Evolutionary conservation across 35 echinoderm and acorn worm species (phyloP), one percentile per base, ranked within the genome.

Genomic region (Apostichopus japonicus): DNA sequence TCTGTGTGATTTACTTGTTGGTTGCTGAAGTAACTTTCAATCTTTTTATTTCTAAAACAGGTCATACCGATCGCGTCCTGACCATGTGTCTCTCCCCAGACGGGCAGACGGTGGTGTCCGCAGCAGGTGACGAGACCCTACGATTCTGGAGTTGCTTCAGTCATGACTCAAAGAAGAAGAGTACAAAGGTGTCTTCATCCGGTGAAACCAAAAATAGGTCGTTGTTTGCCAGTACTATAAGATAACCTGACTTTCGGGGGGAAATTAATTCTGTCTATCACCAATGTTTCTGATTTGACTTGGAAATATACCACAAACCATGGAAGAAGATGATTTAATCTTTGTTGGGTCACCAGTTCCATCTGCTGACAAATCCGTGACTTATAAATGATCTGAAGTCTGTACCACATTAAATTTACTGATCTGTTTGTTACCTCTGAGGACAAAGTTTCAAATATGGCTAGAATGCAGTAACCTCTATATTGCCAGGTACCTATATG

Each of bases 31-130:
- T 44, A 78, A 23, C 13, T 78, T 11, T 11, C 77, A 1, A 78
- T 24, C 2, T 44, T 24, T 13, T 78, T 8, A 17, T 78, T 17
- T 24, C 77, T 78, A 78, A 24, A 10, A 53, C 61, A 98, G 97
- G 95, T 78, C 97, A 98, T 73, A 91, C 91, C 19, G 93, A 92
- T 71, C 77, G 97, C 5, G 90, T 98, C 55, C 67, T 98, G 72
- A 90, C 93, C 6, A 96, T 98, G 95, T 93, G 91, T 59, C 44
- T 98, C 62, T 98, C 97, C 23, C 95, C 97, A 0, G 97, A 98
- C 56, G 80, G 88, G 51, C 90, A 93, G 24, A 96, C 93, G 9
- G 95, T 98, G 16, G 92, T 96, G 22, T 94, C 97, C 17, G 93
- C 94, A 21, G 97, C 91, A 13, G 97, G 81, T 11, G 97, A 98